Conservation (phyloP, 2,888 invertebrate species). For the Iselma pallidipennis region DNA sequence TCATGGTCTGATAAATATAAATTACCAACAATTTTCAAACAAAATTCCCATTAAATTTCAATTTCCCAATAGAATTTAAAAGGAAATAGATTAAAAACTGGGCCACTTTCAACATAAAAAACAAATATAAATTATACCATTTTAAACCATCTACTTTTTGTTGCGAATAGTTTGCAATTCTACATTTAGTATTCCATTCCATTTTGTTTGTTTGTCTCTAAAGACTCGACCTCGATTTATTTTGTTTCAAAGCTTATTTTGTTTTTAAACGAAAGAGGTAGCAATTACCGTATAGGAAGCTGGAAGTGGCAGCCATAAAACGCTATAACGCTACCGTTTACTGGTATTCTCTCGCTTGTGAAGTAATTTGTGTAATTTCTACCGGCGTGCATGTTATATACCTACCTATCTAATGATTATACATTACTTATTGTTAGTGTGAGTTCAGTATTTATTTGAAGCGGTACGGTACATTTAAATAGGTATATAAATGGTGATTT, state of each 20-base stretch:
- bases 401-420: conserved; percentile 43
- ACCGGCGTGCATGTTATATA: conserved; percentile 35
- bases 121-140: conserved; percentile 7
- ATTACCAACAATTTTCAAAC: conserved; percentile 1
- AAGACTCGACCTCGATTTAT: not conserved
- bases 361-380: conserved; percentile 43
- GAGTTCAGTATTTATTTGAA: conserved; percentile 25
- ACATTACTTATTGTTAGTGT: conserved; percentile 38
- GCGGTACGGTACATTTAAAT: conserved; percentile 18
- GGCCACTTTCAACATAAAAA: not conserved
- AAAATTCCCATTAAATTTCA: conserved; percentile 4
- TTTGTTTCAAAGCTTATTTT: not conserved
- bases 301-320: conserved; percentile 15
- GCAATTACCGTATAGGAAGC: not conserved
- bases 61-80: too few relatives aligned
- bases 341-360: conserved; percentile 22
- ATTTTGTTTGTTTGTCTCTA: not conserved
- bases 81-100: not conserved
- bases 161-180: not conserved
- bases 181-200: not conserved
- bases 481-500: not conserved
- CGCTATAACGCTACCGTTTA: conserved; percentile 14
- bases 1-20: conserved; percentile 9
- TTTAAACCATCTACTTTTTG: conserved; percentile 5
- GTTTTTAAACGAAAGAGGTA: too few relatives aligned